Percentiles rank a stretch among this genome's conserved stretches.
Conservation (phyloP, 2,113 vertebrate species). For the Ploceus nigricollis region DNA sequence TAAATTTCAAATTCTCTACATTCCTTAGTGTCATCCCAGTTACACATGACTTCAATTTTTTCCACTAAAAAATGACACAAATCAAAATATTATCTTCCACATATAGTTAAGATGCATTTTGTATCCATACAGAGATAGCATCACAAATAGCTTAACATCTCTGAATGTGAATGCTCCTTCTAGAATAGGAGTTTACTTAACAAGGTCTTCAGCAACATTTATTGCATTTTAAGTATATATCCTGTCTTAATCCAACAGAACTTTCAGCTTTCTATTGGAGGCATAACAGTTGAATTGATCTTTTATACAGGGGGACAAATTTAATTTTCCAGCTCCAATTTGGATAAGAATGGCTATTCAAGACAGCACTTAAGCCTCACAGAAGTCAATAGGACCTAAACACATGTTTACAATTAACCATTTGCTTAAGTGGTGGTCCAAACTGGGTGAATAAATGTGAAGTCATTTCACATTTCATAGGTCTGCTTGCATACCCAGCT, state of each 20-base stretch:
- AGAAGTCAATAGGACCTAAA: slow-evolving; percentile 10
- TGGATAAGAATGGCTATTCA: slow-evolving; percentile 20
- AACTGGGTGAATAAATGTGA: slow-evolving; percentile 30
- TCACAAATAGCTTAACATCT: not conserved
- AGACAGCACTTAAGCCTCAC: not conserved
- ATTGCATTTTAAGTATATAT: not conserved
- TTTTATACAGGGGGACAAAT: slow-evolving; percentile 23
- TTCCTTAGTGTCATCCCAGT: not conserved
- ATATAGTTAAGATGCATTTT: not conserved
- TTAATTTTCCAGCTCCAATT: not conserved
- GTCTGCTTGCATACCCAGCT: slow-evolving; percentile 18
- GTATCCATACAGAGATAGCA: not conserved
- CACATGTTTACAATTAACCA: slow-evolving; percentile 54
- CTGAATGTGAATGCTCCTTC: not conserved
- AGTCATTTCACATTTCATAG: no score
- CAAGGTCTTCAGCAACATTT: not conserved
- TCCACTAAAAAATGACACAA: not conserved
- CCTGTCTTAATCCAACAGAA: slow-evolving; percentile 3
- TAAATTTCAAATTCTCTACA: slow-evolving; percentile 21
- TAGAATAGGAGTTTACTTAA: not conserved
- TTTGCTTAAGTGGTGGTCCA: slow-evolving; percentile 21
- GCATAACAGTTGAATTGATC: slow-evolving; percentile 3
- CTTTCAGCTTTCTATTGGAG: not conserved
- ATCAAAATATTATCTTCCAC: not conserved
- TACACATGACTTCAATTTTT: slow-evolving; percentile 22